A percentile compares a stretch with the other conserved stretches of the same genome.
phyloP scores from a whole-genome alignment of 2,113 vertebrate species.

The Rhinoderma darwinii region DNA sequence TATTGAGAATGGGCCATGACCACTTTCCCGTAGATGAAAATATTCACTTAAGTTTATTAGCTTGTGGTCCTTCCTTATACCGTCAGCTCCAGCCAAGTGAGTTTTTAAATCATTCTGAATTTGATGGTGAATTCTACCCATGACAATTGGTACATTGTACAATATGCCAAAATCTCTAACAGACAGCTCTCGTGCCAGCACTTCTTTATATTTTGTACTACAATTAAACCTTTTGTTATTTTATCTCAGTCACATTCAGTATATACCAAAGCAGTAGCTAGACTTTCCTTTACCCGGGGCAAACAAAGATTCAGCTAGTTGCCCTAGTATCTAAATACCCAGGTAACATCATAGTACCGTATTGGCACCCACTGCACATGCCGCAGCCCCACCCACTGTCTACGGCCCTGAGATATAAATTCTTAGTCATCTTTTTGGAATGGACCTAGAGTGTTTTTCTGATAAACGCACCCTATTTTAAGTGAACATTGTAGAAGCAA shows the following conservation, averaged over 20 bases:
- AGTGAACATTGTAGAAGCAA: no score
- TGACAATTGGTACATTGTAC: slow-evolving; percentile 11
- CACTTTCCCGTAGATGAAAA: slow-evolving; percentile 53
- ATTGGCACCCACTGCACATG: no score
- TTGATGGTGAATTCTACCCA: slow-evolving; percentile 14
- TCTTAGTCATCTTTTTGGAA: no score
- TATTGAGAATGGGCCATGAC: slow-evolving; percentile 44
- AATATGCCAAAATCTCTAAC: not conserved
- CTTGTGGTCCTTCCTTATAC: slow-evolving; percentile 33
- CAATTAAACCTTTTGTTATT: not conserved
- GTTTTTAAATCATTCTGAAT: slow-evolving; percentile 20
- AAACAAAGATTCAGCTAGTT: no score
- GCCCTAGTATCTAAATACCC: no score
- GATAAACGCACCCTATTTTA: no score
- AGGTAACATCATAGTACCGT: no score
- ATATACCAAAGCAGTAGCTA: not conserved
- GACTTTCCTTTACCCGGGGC: no score
- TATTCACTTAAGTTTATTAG: slow-evolving; percentile 54
- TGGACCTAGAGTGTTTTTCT: no score
- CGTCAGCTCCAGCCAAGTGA: slow-evolving; percentile 21
- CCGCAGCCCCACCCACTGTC: no score
- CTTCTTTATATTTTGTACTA: not conserved
- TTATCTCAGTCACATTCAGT: not conserved
- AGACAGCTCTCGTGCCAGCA: not conserved
- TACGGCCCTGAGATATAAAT: no score